Evolutionary conservation across 2,113 vertebrate genomes (phyloP).

Genomic region (Sinosuthora webbiana): DNA sequence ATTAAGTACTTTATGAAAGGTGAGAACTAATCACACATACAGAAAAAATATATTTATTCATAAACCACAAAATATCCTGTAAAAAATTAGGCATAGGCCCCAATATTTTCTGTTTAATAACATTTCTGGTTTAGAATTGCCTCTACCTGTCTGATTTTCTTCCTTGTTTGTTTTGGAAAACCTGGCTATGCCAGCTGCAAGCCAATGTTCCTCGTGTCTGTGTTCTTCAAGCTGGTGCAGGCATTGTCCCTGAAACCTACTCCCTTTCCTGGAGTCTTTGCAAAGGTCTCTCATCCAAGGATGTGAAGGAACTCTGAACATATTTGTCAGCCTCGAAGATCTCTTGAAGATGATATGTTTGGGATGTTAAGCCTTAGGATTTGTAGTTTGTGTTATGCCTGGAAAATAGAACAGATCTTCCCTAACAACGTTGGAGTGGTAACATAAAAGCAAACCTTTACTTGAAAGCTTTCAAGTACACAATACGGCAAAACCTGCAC

Average conservation of each 20-base stretch:
- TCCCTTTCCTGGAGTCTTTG: neutral
- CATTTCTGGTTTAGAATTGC: neutral
- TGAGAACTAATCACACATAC: neutral
- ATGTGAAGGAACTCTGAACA: neutral
- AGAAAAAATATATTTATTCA: neutral
- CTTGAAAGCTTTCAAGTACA: neutral
- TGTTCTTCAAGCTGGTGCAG: neutral
- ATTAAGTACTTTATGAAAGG: neutral
- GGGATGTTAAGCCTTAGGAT: neutral
- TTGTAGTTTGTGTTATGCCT: neutral
- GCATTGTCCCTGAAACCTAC: neutral
- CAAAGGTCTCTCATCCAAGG: neutral
- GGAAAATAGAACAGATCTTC: neutral
- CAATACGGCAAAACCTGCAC: neutral
- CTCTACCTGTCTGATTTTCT: neutral
- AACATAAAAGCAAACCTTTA: neutral
- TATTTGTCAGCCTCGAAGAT: neutral
- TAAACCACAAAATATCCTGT: neutral
- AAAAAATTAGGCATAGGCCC: neutral
- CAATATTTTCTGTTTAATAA: neutral
- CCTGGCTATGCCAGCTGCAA: neutral
- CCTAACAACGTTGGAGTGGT: rapidly evolving
- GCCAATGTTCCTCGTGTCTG: neutral
- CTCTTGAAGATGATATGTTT: neutral
- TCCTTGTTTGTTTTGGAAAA: neutral